Conservation (phyloP, 2,113 vertebrate genomes). For the Callopanchax toddi region DNA sequence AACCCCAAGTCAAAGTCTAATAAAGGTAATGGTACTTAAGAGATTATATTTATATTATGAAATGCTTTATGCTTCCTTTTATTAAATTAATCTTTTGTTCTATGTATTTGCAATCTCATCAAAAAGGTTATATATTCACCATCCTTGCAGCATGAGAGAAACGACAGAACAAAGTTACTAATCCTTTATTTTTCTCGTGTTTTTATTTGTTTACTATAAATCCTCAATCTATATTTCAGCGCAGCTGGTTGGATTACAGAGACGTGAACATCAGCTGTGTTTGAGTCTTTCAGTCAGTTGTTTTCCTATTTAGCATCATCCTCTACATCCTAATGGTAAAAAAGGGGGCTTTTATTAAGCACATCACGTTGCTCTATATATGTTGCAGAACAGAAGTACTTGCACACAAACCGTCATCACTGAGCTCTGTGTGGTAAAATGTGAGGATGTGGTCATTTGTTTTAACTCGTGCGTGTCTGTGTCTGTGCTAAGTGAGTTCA, state of each 20-base stretch:
- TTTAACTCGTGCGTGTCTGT: neutral
- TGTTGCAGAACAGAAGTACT: neutral
- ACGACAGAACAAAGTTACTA: too few species aligned
- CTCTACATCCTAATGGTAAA: neutral
- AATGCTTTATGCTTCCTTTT: neutral
- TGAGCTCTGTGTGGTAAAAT: slow-evolving; percentile 14
- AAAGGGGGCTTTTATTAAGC: too few species aligned
- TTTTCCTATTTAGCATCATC: neutral
- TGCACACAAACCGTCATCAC: neutral
- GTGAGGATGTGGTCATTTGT: neutral
- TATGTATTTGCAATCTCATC: too few species aligned
- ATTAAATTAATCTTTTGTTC: too few species aligned
- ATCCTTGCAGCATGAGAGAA: too few species aligned
- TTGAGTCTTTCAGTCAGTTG: neutral
- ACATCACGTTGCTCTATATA: too few species aligned
- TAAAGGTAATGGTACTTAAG: too few species aligned
- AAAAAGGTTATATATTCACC: too few species aligned
- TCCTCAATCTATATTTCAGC: too few species aligned
- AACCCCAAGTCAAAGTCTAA: neutral
- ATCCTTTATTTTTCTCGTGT: too few species aligned
- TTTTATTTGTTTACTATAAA: too few species aligned
- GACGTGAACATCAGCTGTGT: neutral
- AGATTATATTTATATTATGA: neutral
- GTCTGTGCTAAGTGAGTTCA: slow-evolving; percentile 84
- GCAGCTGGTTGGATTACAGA: too few species aligned